Evolutionary conservation across 1,140 invertebrate species (phyloP), one percentile per base, ranked within the genome.

Genomic region (Cyrtorhinus lividipennis): DNA sequence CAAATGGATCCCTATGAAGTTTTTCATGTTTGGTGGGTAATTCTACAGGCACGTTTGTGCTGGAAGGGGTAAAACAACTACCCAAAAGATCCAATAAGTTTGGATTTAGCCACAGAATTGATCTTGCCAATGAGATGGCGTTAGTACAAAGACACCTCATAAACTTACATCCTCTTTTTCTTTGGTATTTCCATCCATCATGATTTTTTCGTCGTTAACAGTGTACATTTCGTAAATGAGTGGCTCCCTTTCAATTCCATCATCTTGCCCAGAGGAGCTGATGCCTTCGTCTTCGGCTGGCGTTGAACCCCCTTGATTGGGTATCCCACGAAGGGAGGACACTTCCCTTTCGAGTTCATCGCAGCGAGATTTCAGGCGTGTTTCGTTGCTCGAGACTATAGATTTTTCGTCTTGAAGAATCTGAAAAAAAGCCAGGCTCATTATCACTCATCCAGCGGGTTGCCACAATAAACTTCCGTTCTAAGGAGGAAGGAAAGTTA

Each of bases 271-370:
- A 0, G 87, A 90, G 1, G 86, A 89, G 69, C 86, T 88, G 56
- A 90, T 91, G 1, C 87, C 87, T 76, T 90, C 87, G 68, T 89
- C 87, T 74, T 90, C 87, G 18, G 83, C 85, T 66, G 85, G 85
- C 1, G 86, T 87, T n/a, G 84, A 84, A 61, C 80, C 80, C 73
- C 75, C 58, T 75, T 75, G 57, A 71, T 68, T 13, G 68, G 66
- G 73, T 18, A 1, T 69, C 58, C 22, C 74, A 70, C 58, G 72
- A 72, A 58, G 72, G 69, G 25, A 67, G 25, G 61, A 58, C 8
- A 81, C 76, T 69, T 81, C 79, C 1, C 75, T 71, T 72, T 86
- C 81, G 1, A 87, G 72, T 67, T 85, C 83, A 59, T 79, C 82
- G 69, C 83, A 86, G 62, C 83, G 78, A 64, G 85, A 85, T 68